phyloP scores from a whole-genome alignment of 2,113 vertebrate species.

The Pseudopodoces humilis region DNA sequence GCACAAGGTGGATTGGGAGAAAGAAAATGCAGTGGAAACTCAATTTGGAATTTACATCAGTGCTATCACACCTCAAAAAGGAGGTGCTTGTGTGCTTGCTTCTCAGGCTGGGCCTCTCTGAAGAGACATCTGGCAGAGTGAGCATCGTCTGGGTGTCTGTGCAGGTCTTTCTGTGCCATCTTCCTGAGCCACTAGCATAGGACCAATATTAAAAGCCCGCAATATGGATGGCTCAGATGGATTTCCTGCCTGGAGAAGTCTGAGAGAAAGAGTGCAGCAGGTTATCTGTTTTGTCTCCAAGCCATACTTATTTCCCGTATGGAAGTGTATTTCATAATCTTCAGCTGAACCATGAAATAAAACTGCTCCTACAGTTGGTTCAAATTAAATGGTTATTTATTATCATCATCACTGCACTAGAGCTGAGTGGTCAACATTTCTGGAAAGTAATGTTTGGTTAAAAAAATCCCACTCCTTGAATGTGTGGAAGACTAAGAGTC shows the following conservation, averaged over 20 bases:
- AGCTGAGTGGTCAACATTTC: not conserved
- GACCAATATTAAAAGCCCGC: not conserved
- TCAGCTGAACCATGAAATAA: not conserved
- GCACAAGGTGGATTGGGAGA: not conserved
- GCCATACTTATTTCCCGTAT: not conserved
- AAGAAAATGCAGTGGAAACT: not conserved
- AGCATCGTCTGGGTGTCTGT: fast-evolving
- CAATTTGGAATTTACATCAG: not conserved
- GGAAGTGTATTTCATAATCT: not conserved
- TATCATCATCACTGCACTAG: not conserved
- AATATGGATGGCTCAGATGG: not conserved
- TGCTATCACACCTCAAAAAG: not conserved
- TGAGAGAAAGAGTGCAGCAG: not conserved
- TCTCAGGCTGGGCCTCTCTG: not conserved
- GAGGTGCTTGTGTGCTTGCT: not conserved
- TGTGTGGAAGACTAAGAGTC: not conserved
- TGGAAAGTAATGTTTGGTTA: not conserved
- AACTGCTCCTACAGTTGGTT: not conserved
- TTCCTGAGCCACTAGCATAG: not conserved
- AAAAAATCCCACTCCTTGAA: not conserved
- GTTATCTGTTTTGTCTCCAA: not conserved
- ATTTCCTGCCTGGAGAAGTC: not conserved
- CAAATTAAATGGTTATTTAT: not conserved
- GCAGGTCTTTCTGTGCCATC: fast-evolving
- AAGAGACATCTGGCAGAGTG: not conserved